Evolutionary conservation across 2,888 invertebrate genomes (phyloP).

Genomic region (Troides helena): DNA sequence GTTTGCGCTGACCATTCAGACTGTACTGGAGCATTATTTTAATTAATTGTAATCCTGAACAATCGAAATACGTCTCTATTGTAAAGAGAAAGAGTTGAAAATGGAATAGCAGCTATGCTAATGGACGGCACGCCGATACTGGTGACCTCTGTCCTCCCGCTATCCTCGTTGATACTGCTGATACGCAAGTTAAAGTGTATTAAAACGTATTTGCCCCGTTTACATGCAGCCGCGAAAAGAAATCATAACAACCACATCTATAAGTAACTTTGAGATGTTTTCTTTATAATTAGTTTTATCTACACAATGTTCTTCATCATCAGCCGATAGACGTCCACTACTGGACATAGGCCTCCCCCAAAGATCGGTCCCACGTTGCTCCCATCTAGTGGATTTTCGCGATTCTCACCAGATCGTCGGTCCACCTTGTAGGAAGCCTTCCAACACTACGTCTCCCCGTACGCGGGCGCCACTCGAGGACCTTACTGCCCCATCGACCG

Average conservation of each 20-base stretch:
- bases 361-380: no score
- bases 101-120: constrained; percentile 1
- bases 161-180: constrained; percentile 33
- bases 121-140: constrained; percentile 19
- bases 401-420: no score
- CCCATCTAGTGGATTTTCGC: no score
- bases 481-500: no score
- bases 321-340: no score
- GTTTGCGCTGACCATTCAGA: constrained; percentile 20
- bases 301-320: neutral
- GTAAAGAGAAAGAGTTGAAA: neutral
- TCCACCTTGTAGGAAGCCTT: no score
- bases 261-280: no score
- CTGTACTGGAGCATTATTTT: constrained; percentile 20
- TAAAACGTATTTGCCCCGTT: constrained; percentile 31
- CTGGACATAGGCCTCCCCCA: no score
- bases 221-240: constrained; percentile 30
- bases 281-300: neutral
- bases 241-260: neutral
- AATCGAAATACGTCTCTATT: constrained; percentile 7
- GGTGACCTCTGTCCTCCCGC: constrained; percentile 37
- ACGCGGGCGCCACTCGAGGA: no score
- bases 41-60: constrained; percentile 17
- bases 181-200: constrained; percentile 35
- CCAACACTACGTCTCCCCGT: no score